Percentiles rank a stretch among this genome's conserved stretches.
Evolutionary conservation across 2,797 vertebrate species (phyloP).

Genomic region (Lophotriccus pileatus): DNA sequence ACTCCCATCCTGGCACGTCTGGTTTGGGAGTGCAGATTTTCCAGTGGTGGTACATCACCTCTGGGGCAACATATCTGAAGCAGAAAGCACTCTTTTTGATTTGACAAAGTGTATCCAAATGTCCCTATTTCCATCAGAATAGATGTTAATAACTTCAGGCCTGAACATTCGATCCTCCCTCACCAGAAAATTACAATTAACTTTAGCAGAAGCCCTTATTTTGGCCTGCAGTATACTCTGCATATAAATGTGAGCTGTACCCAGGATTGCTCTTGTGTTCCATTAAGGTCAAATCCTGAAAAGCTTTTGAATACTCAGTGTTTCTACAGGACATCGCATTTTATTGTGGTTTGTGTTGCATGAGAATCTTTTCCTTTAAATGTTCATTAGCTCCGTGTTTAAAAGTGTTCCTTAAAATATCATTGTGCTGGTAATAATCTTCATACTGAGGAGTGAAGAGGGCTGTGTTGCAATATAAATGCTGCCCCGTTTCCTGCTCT

Average conservation of each 20-base stretch:
- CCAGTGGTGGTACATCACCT: neutral
- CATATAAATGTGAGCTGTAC: neutral
- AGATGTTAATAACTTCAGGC: slow-evolving; percentile 14
- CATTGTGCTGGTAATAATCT: neutral
- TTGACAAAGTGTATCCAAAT: neutral
- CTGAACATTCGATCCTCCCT: neutral
- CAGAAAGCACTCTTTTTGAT: neutral
- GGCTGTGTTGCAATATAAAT: neutral
- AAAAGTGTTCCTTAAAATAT: neutral
- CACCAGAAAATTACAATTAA: neutral
- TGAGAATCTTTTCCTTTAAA: neutral
- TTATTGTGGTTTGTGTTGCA: neutral
- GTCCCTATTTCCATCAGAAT: slow-evolving; percentile 18
- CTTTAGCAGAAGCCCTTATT: neutral
- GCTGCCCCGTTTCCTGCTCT: neutral
- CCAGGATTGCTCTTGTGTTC: neutral
- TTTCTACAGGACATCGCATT: neutral
- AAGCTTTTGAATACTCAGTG: neutral
- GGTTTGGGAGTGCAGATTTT: neutral
- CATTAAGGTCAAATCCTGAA: slow-evolving; percentile 1
- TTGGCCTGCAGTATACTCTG: neutral
- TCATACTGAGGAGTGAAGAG: slow-evolving; percentile 1
- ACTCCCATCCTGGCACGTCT: neutral
- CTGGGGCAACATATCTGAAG: neutral
- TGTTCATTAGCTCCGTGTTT: neutral